Base-by-base conservation (phyloP, 2,113 vertebrate genomes). In the Xiphorhynchus elegans region DNA sequence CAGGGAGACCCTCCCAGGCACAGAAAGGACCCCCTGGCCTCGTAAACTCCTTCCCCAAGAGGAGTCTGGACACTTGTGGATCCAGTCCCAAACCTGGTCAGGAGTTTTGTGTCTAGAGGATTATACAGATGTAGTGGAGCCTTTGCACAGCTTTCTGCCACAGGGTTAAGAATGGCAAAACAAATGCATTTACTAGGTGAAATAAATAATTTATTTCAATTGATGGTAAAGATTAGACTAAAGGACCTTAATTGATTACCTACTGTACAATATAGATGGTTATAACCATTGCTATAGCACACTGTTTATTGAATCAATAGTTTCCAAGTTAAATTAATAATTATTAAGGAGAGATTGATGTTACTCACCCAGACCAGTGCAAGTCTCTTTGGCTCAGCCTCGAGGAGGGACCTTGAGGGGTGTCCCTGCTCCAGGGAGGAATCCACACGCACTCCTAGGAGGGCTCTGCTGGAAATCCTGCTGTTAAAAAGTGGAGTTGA, bases 141-240 rank as follows among this genome's bases (percentile, higher is more conserved):
- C n/a, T 37, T 49, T 28, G 28, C 25, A 8, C 5, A 10, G 24
- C 13, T 42, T 58, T 2, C 0, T 11, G 40, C 25, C 16, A 2
- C 40, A 26, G 44, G 37, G 6, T 44, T 59, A 20, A 17, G 16
- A 75, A 9, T 7, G n/a, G 62, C 77, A n/a, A 52, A 68, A 21
- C 19, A 60, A 75, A 47, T 6, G 3, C 0, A 24, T 39, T 67
- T 24, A 6, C 28, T 7, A 0, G 60, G 23, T 59, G 9, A 53
- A 60, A 46, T 25, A 13, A 46, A 8, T 39, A 0, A 10, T 59
- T 67, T 28, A 4, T 67, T 50, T 59, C 1, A 1, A 2, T 8
- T 46, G 37, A 1, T 15, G 58, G 10, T 7, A 17, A 3, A 16
- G n/a, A 2, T 6, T 31, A 37, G 42, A 4, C 9, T 37, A 0